Evolutionary conservation across 2,113 vertebrate genomes (phyloP), one percentile per base, ranked within the genome.

Genomic region (Tachysurus vachellii): DNA sequence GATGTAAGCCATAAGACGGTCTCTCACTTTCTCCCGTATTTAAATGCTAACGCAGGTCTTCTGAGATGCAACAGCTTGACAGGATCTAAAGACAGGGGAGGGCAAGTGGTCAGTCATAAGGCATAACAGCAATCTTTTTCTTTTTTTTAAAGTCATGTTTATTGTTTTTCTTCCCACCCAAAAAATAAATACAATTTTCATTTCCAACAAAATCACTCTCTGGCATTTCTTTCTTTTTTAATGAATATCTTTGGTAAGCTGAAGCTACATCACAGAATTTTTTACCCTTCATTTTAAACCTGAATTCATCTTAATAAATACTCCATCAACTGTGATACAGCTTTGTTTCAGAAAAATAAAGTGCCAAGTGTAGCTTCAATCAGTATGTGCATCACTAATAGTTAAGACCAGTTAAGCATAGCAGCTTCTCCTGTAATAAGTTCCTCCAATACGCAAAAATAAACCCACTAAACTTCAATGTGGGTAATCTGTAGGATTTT

Each of bases 61-160:
- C 93, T 31, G 73, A 94, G 92, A 92, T 90, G 92, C 28, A 82
- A 93, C 91, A 92, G 93, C 93, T 90, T 87, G 93, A 89, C 23
- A 61, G 89, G 89, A 95, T 96, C 95, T 96, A 91, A 93, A 94
- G 91, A 95, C 93, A 95, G 92, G 94, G 92, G 94, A 94, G 88
- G 86, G 86, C 91, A 82, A 92, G 91, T 89, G 82, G 93, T 95
- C 94, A 93, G 94, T 94, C 89, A 92, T 86, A 88, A 83, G 93
- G 93, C 88, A 92, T 88, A 88, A 82, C 44, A 88, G 83, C 62
- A 87, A 87, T 87, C 44, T 83, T 81, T 57, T 59, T 92, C 91
- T 92, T 91, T 50, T 6, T 50, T 92, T 85, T 88, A 5, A 91
- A 84, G 85, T 31, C 59, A 44, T 12, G 70, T 87, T 89, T 83